These are phyloP conservation scores for Colistium nudipinnis DNA, from an alignment of 2,113 vertebrate species.

Conservation along the genomic window DNA sequence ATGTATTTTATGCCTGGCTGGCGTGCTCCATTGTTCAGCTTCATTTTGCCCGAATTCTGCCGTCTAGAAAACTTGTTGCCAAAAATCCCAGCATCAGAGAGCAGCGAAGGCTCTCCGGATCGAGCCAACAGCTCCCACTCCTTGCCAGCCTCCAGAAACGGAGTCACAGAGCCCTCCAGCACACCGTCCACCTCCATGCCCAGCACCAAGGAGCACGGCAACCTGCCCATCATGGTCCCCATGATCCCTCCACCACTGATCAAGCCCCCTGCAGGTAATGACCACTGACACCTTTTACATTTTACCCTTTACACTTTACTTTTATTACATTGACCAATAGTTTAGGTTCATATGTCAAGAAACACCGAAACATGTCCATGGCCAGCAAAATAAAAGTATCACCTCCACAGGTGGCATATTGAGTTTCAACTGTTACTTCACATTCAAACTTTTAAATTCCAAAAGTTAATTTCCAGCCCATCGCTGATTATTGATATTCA, in stretches of 20 bases:
- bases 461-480: constrained; percentile 23
- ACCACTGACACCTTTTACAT: constrained; percentile 20
- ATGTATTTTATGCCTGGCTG: neutral
- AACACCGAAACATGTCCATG: neutral
- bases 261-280: constrained; percentile 97
- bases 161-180: constrained; percentile 88
- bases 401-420: neutral
- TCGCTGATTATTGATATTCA: constrained; percentile 17
- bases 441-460: constrained; percentile 15
- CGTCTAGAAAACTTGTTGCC: constrained; percentile 97
- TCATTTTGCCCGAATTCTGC: constrained; percentile 51
- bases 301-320: too few relatives aligned
- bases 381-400: neutral
- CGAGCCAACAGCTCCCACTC: constrained; percentile 91
- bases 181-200: constrained; percentile 90
- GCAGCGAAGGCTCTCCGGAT: constrained; percentile 89
- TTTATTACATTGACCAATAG: constrained; percentile 21
- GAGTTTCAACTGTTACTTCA: constrained; percentile 4
- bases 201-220: constrained; percentile 93
- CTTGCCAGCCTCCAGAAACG: constrained; percentile 90
- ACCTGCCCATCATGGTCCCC: constrained; percentile 94
- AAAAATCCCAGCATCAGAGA: constrained; percentile 91
- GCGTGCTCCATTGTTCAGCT: neutral
- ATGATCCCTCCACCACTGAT: constrained; percentile 97
- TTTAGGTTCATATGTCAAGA: constrained; percentile 1